Base-by-base conservation (phyloP, 2,113 vertebrate species). In the Leptodactylus fuscus region DNA sequence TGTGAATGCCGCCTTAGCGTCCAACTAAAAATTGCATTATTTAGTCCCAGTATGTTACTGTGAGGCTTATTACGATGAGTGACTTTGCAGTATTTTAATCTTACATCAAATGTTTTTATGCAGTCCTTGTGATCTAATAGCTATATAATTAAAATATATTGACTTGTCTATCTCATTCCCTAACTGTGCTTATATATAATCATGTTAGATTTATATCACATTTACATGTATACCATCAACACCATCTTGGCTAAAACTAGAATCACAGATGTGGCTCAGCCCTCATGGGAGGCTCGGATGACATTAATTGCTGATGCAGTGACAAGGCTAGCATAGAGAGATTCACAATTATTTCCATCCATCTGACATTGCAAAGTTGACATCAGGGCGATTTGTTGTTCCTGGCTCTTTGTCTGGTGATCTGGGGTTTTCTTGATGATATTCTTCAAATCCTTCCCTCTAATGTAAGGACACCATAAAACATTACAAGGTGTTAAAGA, bases 401-500 rank as follows among this genome's bases (percentile, higher is more conserved):
- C 46, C 69, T 36, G 36, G 60, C 24, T 48, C 70, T 86, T 53
- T 81, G 46, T 44, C 7, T 62, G 71, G 34, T 4, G 62, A 73
- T 70, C 60, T 16, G 44, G 34, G 69, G 22, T 16, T n/a, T n/a
- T n/a, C n/a, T n/a, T n/a, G n/a, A n/a, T n/a, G n/a, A n/a, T n/a
- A n/a, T 82, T 44, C 32, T 55, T 74, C 29, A 83, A 15, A 87
- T 79, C 60, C 87, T 87, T 85, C 83, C 81, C 60, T 83, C 78
- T 81, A 48, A 89, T 87, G 87, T 89, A 88, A 88, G 90, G 86
- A 86, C 73, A 55, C 82, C 83, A 88, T 88, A 89, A 86, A 89
- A 82, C 85, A 81, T 74, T 83, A 62, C 53, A 0, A 87, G 92
- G 88, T 85, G 69, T 87, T 88, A 89, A 88, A 90, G 90, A 84